phyloP scores from a whole-genome alignment of 2,113 vertebrate genomes.

The Acanthochromis polyacanthus region DNA sequence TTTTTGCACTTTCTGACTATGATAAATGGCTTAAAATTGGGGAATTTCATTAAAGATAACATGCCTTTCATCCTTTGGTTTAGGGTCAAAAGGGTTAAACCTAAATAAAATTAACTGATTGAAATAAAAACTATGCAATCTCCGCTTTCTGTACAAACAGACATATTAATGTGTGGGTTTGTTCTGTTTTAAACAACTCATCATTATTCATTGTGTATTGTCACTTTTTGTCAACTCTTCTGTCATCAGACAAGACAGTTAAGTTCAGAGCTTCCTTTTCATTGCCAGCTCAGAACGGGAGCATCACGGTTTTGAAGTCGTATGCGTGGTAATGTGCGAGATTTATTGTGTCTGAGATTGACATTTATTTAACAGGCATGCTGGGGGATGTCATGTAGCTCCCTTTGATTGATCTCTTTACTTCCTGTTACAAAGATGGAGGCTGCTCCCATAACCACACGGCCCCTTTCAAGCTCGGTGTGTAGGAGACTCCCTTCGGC shows the following conservation, averaged over 20 bases:
- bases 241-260: slow-evolving; percentile 25
- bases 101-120: too few relatives aligned
- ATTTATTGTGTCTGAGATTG: slow-evolving; percentile 71
- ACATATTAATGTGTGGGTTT: background rate
- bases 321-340: slow-evolving; percentile 30
- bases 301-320: slow-evolving; percentile 34
- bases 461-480: slow-evolving; percentile 68
- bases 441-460: slow-evolving; percentile 74
- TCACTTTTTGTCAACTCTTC: slow-evolving; percentile 15
- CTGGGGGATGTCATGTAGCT: slow-evolving; percentile 76
- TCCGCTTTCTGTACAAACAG: too few relatives aligned
- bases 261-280: slow-evolving; percentile 24
- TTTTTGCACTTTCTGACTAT: too few relatives aligned
- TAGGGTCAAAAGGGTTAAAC: too few relatives aligned
- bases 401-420: slow-evolving; percentile 76
- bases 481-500: slow-evolving; percentile 74
- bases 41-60: too few relatives aligned
- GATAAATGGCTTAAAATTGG: too few relatives aligned
- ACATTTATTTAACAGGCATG: slow-evolving; percentile 76
- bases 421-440: slow-evolving; percentile 81
- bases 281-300: slow-evolving; percentile 8
- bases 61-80: too few relatives aligned
- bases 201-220: background rate
- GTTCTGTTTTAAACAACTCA: slow-evolving; percentile 1
- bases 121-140: background rate